Evolutionary conservation across 1,140 invertebrate species (phyloP).

Genomic region (Dryas iulia): DNA sequence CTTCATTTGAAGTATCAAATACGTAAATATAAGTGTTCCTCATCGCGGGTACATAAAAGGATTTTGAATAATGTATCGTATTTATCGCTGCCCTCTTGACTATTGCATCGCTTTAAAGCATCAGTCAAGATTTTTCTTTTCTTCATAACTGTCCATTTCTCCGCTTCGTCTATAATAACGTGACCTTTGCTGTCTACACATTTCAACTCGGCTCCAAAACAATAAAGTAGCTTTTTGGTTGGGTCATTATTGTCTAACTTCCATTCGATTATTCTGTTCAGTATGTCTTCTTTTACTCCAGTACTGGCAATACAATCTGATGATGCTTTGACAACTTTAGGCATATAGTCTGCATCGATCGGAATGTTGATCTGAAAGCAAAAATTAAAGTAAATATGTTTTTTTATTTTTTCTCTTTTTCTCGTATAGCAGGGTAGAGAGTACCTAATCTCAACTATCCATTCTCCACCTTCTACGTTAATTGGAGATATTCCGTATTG

Average conservation of each 20-base stretch:
- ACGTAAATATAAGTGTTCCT: not conserved
- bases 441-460: no score
- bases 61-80: not conserved
- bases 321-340: not conserved
- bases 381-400: no score
- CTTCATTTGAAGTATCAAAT: not conserved
- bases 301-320: not conserved
- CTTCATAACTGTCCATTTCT: not conserved
- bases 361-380: not conserved
- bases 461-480: no score
- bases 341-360: not conserved
- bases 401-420: no score
- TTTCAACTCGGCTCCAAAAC: not conserved
- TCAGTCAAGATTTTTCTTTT: not conserved
- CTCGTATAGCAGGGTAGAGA: no score
- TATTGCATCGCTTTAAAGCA: not conserved
- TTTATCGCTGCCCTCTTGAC: not conserved
- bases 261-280: not conserved
- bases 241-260: not conserved
- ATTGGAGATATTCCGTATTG: no score
- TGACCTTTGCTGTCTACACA: not conserved
- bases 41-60: not conserved
- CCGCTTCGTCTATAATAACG: not conserved
- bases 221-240: not conserved
- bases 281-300: not conserved